Base-by-base conservation (phyloP, 2,113 vertebrate genomes). In the Nesogale talazaci region DNA sequence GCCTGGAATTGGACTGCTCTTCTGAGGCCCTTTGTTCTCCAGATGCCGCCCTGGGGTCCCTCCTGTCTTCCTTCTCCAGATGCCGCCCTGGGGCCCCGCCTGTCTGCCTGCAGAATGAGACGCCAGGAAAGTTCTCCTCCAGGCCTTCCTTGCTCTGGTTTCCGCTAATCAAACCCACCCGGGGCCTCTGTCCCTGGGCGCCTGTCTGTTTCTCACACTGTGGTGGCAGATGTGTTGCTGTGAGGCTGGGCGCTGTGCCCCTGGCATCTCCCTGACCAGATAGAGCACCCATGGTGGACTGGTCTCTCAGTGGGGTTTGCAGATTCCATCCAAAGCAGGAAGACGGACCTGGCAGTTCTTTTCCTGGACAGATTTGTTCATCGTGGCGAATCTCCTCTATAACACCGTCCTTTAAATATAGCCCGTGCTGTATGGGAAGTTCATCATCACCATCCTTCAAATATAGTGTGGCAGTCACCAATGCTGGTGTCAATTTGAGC, bases 61-160 rank as follows among this genome's bases (percentile, higher is more conserved):
- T 90, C 29, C n/a, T 17, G 40, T 70, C 31, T 76, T 56, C 74
- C 72, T 79, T 82, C 10, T 38, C 29, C 36, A 4, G 88, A 59
- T 92, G 7, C 59, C 38, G 27, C 65, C 67, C 10, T 16, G n/a
- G 65, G 75, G 11, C 23, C 42, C 19, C 11, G 88, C 29, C 27
- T 14, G 40, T 70, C 31, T 76, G 46, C 74, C 72, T 80, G 82
- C 89, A 59, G 88, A 90, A 83, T 72, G 34, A 11, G 70, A 88
- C 79, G 75, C 76, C 78, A 74, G 82, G 70, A 40, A 88, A 61
- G 80, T 29, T 83, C 74, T 89, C 75, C 84, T 89, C 29, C 46
- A 70, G 77, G 84, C 46, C 46, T 2, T 59, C 46, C 76, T 84
- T 65, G 91, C 69, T 95, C 70, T 0, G 1, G 17, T 61, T 75